Base-by-base conservation (phyloP, 1,140 invertebrate species). In the Drosophila jambulina region DNA sequence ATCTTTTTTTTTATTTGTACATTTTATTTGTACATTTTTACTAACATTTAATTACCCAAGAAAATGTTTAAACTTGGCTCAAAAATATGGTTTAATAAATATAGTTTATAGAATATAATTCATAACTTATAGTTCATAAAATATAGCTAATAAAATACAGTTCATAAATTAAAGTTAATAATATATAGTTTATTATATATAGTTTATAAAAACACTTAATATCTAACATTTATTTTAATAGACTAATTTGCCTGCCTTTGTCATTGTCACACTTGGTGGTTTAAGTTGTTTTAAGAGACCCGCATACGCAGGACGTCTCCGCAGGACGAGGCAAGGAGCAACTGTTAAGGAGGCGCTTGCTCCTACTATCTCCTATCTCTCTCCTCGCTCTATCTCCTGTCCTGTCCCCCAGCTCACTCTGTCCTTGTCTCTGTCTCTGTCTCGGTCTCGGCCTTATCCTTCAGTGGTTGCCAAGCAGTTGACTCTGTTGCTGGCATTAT, bases 401-500 rank as follows among this genome's bases (percentile, higher is more conserved):
- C n/a, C n/a, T 19, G 8, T 43, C 45, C 15, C 23, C 21, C 5
- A 3, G 12, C 21, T 21, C 43, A 17, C 9, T n/a, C 17, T 27
- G 46, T 49, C 46, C 25, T n/a, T 25, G 45, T 17, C 43, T 12
- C 40, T 0, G 19, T 21, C 23, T 17, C 48, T 7, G 27, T 13
- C 64, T 34, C 42, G 25, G 21, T 32, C 21, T 58, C n/a, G 15
- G 21, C 10, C 23, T 43, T 64, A 62, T 43, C 38, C 62, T 64
- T 64, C 21, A 9, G 43, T 49, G 69, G 65, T 49, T 72, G 69
- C 68, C 67, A 68, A 27, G 53, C 53, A 72, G 53, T 72, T 72
- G 68, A 72, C 43, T 72, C 78, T 78, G 82, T 42, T 61, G 59
- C 56, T 72, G 75, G 80, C 80, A 83, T 83, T 88, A 87, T 87